Base-by-base conservation (phyloP, 2,888 invertebrate genomes). In the Malthinus seriepunctatus region DNA sequence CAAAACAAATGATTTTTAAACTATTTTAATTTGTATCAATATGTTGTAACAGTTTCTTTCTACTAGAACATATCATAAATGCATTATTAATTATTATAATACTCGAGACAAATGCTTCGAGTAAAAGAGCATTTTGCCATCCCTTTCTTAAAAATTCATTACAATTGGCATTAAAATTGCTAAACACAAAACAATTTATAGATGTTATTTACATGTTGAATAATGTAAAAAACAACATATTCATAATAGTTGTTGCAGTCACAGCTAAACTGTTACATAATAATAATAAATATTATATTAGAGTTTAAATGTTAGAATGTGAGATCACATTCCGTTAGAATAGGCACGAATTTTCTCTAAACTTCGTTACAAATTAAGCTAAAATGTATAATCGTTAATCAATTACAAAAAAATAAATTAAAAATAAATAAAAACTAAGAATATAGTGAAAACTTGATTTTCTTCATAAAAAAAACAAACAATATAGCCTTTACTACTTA, bases 181-280 rank as follows among this genome's bases (percentile, higher is more conserved):
- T 57, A 45, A 50, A 47, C 57, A 56, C 35, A 9, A 10, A 11
- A 14, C 23, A 39, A 10, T 23, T 42, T 23, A 11, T 38, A 33
- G 42, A 15, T 14, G n/a, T 23, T 23, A 42, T n/a, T 42, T 8
- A 42, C n/a, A 42, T 37, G 54, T 49, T 55, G 56, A 49, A 46
- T 58, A 45, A 45, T 15, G 32, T 39, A 50, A 58, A 23, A 59
- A 51, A 55, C 55, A 51, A 59, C 55, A 56, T 48, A 56, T 54
- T 53, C 55, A 62, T 56, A 68, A 71, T 69, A 68, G 75, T 76
- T 77, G 78, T 77, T 77, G 78, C 78, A 78, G 78, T 77, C 77
- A 78, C 78, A 78, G 78, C 78, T 76, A 75, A 76, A 67, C 68
- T 68, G 63, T 64, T 62, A 64, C 59, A 51, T 56, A 61, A 57